Base-by-base conservation (phyloP, 1,140 invertebrate genomes). In the Atta cephalotes region DNA sequence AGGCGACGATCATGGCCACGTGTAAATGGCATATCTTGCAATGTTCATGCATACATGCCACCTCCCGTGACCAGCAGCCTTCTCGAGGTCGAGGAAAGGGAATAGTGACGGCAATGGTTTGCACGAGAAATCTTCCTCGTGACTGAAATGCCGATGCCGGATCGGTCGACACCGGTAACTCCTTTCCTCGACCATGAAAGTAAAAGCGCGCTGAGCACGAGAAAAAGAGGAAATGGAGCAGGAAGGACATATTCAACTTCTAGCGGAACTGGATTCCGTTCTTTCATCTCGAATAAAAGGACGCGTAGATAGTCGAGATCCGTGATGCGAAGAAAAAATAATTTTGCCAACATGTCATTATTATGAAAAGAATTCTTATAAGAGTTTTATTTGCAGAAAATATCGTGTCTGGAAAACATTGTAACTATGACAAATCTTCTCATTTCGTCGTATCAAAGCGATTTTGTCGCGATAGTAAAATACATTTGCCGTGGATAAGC, bases 71-170 rank as follows among this genome's bases (percentile, higher is more conserved):
- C 56, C 66, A 79, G 21, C 53, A 80, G 78, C 79, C 85, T 86
- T 87, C 81, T 91, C 89, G 81, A 84, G 89, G 90, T 81, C 90
- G 89, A 90, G 89, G 70, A 91, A 90, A 91, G 87, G 63, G 63
- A 85, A 45, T 70, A 63, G 39, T 62, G 71, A 56, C 81, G 71
- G 60, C 53, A 70, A 77, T 71, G 77, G 58, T 80, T 14, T 80
- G 25, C 62, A 81, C 82, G 84, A 88, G 90, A 79, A 91, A 90
- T 77, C 81, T 91, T 91, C 85, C 89, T 87, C 80, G 71, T 82
- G 86, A 85, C 80, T 87, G 80, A 85, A 84, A 87, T 87, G 63
- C 62, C 70, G 66, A 81, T 60, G 39, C 49, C 72, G 56, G 77
- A 66, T 25, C 49, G 28, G 31, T 14, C 25, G 25, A 35, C 78